These are phyloP conservation scores for Archegozetes longisetosus DNA, from an alignment of 1,140 invertebrate species.

Conservation along the genomic window DNA sequence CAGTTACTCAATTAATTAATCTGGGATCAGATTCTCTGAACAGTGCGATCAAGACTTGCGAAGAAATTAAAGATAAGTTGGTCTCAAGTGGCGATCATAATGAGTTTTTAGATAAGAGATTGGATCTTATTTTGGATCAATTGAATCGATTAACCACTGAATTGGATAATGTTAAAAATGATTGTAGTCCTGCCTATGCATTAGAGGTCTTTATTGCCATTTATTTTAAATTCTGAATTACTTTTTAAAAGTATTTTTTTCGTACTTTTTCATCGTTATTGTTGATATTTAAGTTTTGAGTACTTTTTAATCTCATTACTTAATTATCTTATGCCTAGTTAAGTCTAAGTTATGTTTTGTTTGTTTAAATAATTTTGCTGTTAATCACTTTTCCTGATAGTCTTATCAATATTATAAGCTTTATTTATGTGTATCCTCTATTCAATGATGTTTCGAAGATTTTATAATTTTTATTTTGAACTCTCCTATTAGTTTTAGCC, in stretches of 20 bases:
- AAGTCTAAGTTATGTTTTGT: too few relatives aligned
- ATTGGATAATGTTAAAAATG: conserved; percentile 8
- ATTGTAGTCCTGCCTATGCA: conserved; percentile 5
- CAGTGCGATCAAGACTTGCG: not conserved
- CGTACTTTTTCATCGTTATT: too few relatives aligned
- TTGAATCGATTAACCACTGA: not conserved
- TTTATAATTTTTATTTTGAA: too few relatives aligned
- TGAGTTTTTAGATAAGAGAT: not conserved
- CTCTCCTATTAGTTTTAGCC: too few relatives aligned
- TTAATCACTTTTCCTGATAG: too few relatives aligned
- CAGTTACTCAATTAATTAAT: conserved; percentile 2
- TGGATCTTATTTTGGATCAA: not conserved
- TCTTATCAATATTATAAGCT: too few relatives aligned
- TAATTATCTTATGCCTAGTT: too few relatives aligned
- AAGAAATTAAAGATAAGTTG: conserved; percentile 2
- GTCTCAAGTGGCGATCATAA: not conserved
- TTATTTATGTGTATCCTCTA: too few relatives aligned
- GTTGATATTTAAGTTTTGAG: too few relatives aligned
- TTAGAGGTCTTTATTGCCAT: not conserved
- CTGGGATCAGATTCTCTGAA: not conserved
- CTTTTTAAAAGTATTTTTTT: not conserved
- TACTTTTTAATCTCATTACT: too few relatives aligned
- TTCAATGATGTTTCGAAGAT: too few relatives aligned
- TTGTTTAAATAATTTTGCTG: too few relatives aligned
- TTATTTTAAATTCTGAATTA: not conserved